Evolutionary conservation across 2,888 invertebrate genomes (phyloP), one percentile per base, ranked within the genome.

Genomic region (Fabriciana adippe): DNA sequence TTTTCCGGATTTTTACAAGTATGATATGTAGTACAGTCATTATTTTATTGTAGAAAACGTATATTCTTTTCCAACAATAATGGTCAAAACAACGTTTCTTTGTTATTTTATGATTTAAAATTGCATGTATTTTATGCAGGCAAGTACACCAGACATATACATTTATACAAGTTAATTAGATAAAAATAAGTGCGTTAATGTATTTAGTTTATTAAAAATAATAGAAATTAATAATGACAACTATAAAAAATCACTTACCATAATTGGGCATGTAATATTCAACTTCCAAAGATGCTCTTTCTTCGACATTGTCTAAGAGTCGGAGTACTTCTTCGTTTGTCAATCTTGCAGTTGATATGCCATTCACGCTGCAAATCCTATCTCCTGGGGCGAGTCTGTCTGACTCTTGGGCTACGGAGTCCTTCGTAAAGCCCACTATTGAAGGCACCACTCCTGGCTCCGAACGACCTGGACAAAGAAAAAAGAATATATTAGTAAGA

Each of bases 221-320:
- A 6, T 35, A 8, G 35, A 35, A 35, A 35, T 35, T 35, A 26
- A 6, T 8, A 8, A 35, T 35, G 8, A 6, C 35, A 35, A 8
- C 6, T 1, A 5, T 15, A 31, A 35, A 5, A 5, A 21, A 13
- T 26, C 26, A 90, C 94, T 94, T 85, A 97, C 97, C 95, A 87
- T 95, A 95, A 81, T 96, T 95, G 41, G 97, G 97, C 83, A 97
- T 93, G 72, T 96, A 95, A 87, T 97, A 97, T 81, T 97, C 97
- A 73, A 97, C 95, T 88, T 97, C 97, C 78, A 97, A 88, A n/a
- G 95, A 93, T 11, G 97, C 96, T 65, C 95, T 93, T 70, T 94
- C 95, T 72, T 95, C 95, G 18, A 96, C 95, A 85, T 95, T 95
- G 82, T 96, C 95, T 75, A 97, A 85, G 16, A 96, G 85, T 74